Base-by-base conservation (phyloP, 1,140 invertebrate genomes). In the Drosophila bipectinata region DNA sequence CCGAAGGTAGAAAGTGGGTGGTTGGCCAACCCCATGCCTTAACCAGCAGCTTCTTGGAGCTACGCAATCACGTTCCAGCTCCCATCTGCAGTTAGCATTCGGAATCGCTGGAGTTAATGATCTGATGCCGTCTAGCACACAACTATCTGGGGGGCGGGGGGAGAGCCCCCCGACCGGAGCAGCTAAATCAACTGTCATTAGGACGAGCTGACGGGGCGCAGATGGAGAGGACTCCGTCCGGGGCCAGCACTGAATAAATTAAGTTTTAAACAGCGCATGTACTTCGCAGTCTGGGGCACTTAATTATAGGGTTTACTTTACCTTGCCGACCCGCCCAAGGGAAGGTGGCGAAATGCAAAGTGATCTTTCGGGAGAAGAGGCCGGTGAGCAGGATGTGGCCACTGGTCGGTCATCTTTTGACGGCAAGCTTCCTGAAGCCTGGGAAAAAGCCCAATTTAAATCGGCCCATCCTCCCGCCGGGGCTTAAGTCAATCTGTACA, bases 171-270 rank as follows among this genome's bases (percentile, higher is more conserved):
- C 3, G 63, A 30, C 39, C 62, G 64, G 48, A 34, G 47, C 74
- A 79, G 66, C 74, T 87, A 83, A 87, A 82, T 87, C 83, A 87
- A 87, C 59, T 83, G 83, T 77, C 83, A 79, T 87, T 88, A 83
- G 73, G 56, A 60, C 51, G 55, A 51, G 47, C 66, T 66, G 75
- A 28, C 26, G 26, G 26, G 26, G 57, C 51, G 59, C 81, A 84
- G 81, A 71, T 87, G 81, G 56, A 28, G 34, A 10, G 52, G 39
- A 44, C 61, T 55, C 45, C 53, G 37, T 41, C 61, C 10, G 34
- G 28, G 69, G 54, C 72, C 37, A 49, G 34, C 61, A 75, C 83
- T 63, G 83, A 85, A 87, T 87, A 87, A 87, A 88, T 87, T 88
- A 77, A 82, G 82, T 82, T 77, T 79, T 77, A 88, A 87, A 79